Evolutionary conservation across 2,888 invertebrate genomes (phyloP), one percentile per base, ranked within the genome.

Genomic region (Cabera pusaria): DNA sequence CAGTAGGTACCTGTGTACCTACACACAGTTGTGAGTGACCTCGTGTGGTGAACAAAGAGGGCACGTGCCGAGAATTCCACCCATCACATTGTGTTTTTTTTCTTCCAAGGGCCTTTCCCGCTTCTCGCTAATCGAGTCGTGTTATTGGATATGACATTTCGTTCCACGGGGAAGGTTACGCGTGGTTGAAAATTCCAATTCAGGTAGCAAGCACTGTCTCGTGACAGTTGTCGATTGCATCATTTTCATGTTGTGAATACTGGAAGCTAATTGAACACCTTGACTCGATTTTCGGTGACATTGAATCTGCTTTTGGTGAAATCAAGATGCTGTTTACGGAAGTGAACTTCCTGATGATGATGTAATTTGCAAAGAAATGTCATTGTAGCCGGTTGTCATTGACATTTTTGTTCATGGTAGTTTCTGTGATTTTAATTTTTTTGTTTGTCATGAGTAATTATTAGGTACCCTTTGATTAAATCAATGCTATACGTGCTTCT

Each of bases 51-150:
- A 59, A 65, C 67, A 64, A 65, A 62, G 58, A 48, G 38, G 49
- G 50, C 56, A 56, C 67, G 67, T 65, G 69, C 49, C 49, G 53
- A 41, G 64, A 59, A 67, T 68, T 56, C 41, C 47, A 51, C 47
- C 49, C 57, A 54, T 58, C 57, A 46, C 50, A 52, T 51, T 34
- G 42, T 44, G 52, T 35, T 49, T 31, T 54, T 37, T 33, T 31
- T 33, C 7, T 29, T 25, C 40, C 42, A 45, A 43, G 39, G 40
- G 45, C 40, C 48, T 44, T 52, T 52, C 45, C 32, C 32, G 31
- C 52, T n/a, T 47, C 33, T 47, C 52, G 32, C 32, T 50, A 38
- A 50, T 55, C 35, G 45, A 45, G 46, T 44, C 33, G 28, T 46
- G 44, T 50, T 50, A 53, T 50, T 50, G 39, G 44, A 19, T 46